These are phyloP conservation scores for Eupeodes latifasciatus DNA, from an alignment of 2,888 invertebrate genomes.

Conservation along the genomic window DNA sequence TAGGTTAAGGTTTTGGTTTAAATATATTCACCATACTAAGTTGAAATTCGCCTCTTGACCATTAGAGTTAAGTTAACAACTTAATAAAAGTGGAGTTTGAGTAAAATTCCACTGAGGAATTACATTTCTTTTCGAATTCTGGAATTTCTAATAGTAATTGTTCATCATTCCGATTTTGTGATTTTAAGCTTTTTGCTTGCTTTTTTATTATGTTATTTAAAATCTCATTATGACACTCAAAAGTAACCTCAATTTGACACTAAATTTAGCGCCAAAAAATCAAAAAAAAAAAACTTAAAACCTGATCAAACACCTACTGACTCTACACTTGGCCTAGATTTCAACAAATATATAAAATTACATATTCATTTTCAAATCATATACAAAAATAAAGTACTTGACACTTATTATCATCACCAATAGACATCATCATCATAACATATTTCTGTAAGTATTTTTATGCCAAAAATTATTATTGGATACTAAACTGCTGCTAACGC, in stretches of 20 bases:
- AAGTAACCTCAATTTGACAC: slow-evolving; percentile 6
- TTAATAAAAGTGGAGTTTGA: too few species aligned
- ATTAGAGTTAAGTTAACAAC: too few species aligned
- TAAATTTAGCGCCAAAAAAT: not conserved
- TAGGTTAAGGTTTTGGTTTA: too few species aligned
- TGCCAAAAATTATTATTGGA: slow-evolving; percentile 57
- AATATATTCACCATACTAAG: too few species aligned
- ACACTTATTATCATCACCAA: slow-evolving; percentile 63
- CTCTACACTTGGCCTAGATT: slow-evolving; percentile 11
- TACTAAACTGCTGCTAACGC: slow-evolving; percentile 23
- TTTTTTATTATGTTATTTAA: not conserved
- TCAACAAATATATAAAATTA: not conserved
- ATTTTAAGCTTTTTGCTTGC: not conserved
- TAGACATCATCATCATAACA: slow-evolving; percentile 32
- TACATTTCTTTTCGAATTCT: too few species aligned
- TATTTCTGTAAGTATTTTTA: slow-evolving; percentile 11
- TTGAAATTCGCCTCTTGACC: too few species aligned
- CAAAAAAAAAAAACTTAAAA: not conserved
- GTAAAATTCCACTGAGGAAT: too few species aligned
- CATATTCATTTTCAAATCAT: not conserved
- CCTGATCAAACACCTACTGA: slow-evolving; percentile 22
- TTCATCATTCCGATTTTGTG: not conserved
- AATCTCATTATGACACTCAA: not conserved
- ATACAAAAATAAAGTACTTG: slow-evolving; percentile 52
- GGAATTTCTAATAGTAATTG: too few species aligned